Evolutionary conservation across 2,888 invertebrate species (phyloP), one percentile per base, ranked within the genome.

Genomic region (Chrysolina haemoptera): DNA sequence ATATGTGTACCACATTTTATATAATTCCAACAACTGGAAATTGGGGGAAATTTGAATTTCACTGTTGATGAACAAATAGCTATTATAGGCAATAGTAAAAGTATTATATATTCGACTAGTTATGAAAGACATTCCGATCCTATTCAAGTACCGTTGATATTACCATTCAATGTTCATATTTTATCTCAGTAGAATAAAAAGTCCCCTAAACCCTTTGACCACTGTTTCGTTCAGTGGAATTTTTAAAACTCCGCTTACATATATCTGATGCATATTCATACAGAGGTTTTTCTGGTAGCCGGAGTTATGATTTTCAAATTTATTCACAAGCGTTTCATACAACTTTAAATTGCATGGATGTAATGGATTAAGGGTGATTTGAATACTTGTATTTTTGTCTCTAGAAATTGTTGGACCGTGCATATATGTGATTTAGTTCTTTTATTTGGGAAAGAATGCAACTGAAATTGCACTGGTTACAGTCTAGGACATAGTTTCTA

Each of bases 251-350:
- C 55, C 46, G 20, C 62, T 64, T 59, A 50, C 67, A 70, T 68
- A 64, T 69, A 69, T 70, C 55, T 69, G 66, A 75, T 75, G 72
- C 75, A 75, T 75, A 75, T 75, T 75, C 72, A 75, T 75, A 62
- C 48, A 62, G 35, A 55, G 76, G 70, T 76, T 79, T 77, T 74
- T 72, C 72, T 53, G 53, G 71, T 75, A 74, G 71, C 71, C 74
- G 72, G 75, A 78, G 73, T 76, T 73, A 71, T 75, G 75, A 75
- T 78, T 78, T 79, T 74, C 73, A 77, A 78, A 78, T 71, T 76
- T 71, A 71, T 72, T 65, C 74, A 62, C 66, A 65, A 65, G 70
- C 65, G 73, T 70, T 53, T 62, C 18, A 62, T 66, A 63, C 73
- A 76, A 76, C 76, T 76, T 69, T 62, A 76, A 74, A 78, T 76